Base-by-base conservation (phyloP, 2,888 invertebrate genomes). In the Phortica okadai region DNA sequence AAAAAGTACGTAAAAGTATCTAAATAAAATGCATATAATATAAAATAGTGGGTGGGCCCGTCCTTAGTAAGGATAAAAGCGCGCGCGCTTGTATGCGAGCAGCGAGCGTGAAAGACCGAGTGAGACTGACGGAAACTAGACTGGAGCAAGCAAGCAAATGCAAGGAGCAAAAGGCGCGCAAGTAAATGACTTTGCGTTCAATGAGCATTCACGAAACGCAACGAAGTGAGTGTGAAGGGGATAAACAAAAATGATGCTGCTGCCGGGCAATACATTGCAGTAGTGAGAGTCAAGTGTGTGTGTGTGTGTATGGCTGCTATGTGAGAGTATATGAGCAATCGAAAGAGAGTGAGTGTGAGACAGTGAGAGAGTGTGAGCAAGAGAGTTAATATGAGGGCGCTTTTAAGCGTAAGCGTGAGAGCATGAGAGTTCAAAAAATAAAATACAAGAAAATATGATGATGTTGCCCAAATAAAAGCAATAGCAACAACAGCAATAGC, bases 91-190 rank as follows among this genome's bases (percentile, higher is more conserved):
- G 54, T 45, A 56, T 44, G 56, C 70, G 54, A 54, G 70, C 54
- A 56, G 54, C 69, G 84, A 87, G 84, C 82, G 87, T 86, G 82
- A 84, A 86, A 84, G 85, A 86, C 85, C 85, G 85, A 87, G 76
- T 80, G 86, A 82, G 85, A 86, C 85, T 86, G 79, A 83, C 78
- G 10, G 59, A 84, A 64, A 14, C 41, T 25, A 14, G 33, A 41
- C 25, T 33, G 41, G 33, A 64, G 64, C 11, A 33, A 64, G 41
- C 25, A 41, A 25, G 41, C 11, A 64, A 54, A 7, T 42, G 42
- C 33, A 66, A 66, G 66, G 41, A 66, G 66, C 66, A 66, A n/a
- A 33, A 66, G 33, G 42, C 14, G 66, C 56, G 21, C 33, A 41
- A 44, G 10, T 44, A 67, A 67, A 67, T 44, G 50, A 8, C 10